A percentile compares a stretch with the other conserved stretches of the same genome.
Conservation (phyloP, 2,113 vertebrate genomes). For the Myotis yumanensis region DNA sequence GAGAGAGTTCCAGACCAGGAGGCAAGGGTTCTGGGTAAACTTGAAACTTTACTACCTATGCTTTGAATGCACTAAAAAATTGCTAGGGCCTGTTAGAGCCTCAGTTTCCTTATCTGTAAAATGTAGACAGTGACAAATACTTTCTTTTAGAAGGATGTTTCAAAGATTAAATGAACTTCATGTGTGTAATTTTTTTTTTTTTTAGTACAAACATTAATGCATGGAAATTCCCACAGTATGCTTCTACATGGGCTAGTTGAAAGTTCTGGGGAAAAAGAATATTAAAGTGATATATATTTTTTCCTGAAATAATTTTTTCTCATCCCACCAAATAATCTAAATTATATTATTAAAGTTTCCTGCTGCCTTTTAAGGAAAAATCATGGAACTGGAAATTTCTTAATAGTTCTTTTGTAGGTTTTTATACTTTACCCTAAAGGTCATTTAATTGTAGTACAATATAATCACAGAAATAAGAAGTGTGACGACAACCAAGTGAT, state of each 20-base stretch:
- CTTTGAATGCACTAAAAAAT: background rate
- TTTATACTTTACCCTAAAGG: slow-evolving; percentile 37
- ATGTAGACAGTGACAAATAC: background rate
- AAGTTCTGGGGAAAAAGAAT: background rate
- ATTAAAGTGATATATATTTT: background rate
- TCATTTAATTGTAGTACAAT: slow-evolving; percentile 70
- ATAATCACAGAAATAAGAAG: slow-evolving; percentile 75
- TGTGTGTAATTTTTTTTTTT: background rate
- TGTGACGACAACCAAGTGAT: slow-evolving; percentile 37
- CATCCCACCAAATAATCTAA: background rate
- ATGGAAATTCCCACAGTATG: background rate
- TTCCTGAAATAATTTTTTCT: background rate
- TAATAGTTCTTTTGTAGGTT: background rate
- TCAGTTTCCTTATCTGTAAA: background rate
- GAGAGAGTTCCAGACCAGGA: background rate
- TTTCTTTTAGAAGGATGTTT: background rate
- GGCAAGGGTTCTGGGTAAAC: background rate
- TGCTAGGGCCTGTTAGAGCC: background rate
- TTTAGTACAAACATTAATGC: background rate
- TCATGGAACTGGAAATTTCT: slow-evolving; percentile 45
- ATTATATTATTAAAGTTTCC: slow-evolving; percentile 38
- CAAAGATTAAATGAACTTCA: background rate
- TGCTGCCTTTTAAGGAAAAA: background rate
- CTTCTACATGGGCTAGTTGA: background rate
- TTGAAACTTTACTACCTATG: background rate